Percentiles rank a stretch among this genome's conserved stretches.
These are phyloP conservation scores for Drosophila phalerata DNA, from an alignment of 2,888 invertebrate species.

Conservation along the genomic window DNA sequence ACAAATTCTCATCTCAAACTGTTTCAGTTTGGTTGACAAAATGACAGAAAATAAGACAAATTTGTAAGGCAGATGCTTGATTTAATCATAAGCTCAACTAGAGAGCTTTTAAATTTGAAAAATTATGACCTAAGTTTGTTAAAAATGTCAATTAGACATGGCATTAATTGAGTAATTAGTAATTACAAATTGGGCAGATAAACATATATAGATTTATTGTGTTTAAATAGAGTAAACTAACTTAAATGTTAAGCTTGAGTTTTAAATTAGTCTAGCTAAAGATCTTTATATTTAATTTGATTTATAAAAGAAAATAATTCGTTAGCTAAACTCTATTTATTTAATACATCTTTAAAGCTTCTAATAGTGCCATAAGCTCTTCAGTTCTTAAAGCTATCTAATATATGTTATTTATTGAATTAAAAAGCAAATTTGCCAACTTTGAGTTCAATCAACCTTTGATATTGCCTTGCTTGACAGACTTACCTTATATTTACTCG, in stretches of 20 bases:
- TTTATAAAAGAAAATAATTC: neutral
- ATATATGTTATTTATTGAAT: neutral
- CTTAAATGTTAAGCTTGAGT: too few species aligned
- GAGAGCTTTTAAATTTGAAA: neutral
- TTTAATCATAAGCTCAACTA: conserved; percentile 1
- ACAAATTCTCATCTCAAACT: conserved; percentile 24
- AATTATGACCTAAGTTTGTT: neutral
- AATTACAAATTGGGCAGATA: too few species aligned
- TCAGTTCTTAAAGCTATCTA: neutral
- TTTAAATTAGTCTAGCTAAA: too few species aligned
- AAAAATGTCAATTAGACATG: neutral
- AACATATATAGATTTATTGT: neutral
- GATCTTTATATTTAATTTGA: neutral
- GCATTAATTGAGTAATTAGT: neutral
- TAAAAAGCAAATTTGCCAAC: neutral
- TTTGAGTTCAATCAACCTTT: conserved; percentile 18
- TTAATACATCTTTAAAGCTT: neutral
- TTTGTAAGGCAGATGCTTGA: conserved; percentile 1
- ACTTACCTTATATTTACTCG: neutral
- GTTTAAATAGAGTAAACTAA: neutral
- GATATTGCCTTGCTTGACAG: conserved; percentile 4
- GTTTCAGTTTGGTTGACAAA: conserved; percentile 26
- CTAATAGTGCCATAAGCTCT: neutral
- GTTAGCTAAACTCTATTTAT: neutral
- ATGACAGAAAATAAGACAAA: conserved; percentile 8